phyloP scores from a whole-genome alignment of 1,140 invertebrate species.

The Drosophila jambulina region DNA sequence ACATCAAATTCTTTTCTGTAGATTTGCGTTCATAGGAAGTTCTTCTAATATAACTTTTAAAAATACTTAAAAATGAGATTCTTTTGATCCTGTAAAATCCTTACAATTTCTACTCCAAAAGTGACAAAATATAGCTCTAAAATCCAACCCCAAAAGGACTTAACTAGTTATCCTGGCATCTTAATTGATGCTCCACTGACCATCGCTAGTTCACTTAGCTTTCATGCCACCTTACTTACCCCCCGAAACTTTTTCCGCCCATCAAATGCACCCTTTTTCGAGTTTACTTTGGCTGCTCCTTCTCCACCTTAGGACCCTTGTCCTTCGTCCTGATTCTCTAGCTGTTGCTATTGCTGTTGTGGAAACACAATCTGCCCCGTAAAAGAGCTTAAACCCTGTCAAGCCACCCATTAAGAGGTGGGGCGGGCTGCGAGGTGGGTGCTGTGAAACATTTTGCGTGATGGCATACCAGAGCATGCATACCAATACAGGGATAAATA shows the following conservation, averaged over 20 bases:
- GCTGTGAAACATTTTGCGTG: conserved; percentile 73
- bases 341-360: conserved; percentile 55
- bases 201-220: conserved; percentile 39
- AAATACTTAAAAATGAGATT: not conserved
- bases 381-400: conserved; percentile 84
- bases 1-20: not conserved
- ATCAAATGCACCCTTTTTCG: conserved; percentile 56
- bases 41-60: not conserved
- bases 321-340: conserved; percentile 39
- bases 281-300: conserved; percentile 51
- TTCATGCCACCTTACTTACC: conserved; percentile 9
- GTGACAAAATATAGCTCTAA: not conserved
- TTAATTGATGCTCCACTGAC: conserved; percentile 13
- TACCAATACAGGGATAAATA: conserved; percentile 46
- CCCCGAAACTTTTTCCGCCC: conserved; percentile 7
- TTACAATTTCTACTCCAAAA: not conserved
- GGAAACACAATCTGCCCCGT: conserved; percentile 82
- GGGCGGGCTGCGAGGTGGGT: not conserved
- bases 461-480: conserved; percentile 71
- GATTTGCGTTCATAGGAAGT: not conserved
- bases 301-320: conserved; percentile 21
- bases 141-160: not conserved
- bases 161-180: conserved; percentile 19
- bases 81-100: not conserved
- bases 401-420: conserved; percentile 82